Evolutionary conservation across 2,113 vertebrate species (phyloP).

Genomic region (Alaudala cheleensis): DNA sequence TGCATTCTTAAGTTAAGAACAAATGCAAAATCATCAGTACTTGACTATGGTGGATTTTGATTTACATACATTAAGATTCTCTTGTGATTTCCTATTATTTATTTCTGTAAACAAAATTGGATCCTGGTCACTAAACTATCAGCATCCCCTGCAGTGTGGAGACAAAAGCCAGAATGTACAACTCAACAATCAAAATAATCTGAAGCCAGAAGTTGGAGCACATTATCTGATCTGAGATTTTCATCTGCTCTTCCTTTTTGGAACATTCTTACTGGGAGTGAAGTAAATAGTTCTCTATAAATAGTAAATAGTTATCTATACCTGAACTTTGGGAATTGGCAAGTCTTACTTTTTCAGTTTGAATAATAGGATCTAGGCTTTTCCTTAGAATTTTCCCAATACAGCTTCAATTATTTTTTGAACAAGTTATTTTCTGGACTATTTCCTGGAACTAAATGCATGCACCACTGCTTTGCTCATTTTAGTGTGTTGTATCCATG

Average conservation of each 20-base stretch:
- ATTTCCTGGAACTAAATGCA: not conserved
- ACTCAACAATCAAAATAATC: not conserved
- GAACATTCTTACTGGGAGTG: not conserved
- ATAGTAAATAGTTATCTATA: not conserved
- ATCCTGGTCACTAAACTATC: constrained; percentile 12
- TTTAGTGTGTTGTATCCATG: not conserved
- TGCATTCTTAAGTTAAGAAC: constrained; percentile 46
- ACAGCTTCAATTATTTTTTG: not conserved
- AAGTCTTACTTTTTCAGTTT: not conserved
- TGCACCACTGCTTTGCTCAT: not conserved
- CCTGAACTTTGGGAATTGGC: not conserved
- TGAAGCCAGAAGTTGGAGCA: not conserved
- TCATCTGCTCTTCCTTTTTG: not conserved
- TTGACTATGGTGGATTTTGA: constrained; percentile 27
- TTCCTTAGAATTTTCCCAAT: not conserved
- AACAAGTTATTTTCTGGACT: not conserved
- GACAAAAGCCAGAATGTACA: not conserved
- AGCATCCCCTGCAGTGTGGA: not conserved
- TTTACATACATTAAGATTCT: constrained; percentile 40
- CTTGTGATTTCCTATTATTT: constrained; percentile 26
- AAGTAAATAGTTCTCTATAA: not conserved
- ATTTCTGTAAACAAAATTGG: constrained; percentile 27
- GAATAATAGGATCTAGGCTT: not conserved
- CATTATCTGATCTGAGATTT: not conserved
- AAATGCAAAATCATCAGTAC: constrained; percentile 53